Conservation (phyloP, 2,113 vertebrate genomes). For the Montifringilla adamsi region DNA sequence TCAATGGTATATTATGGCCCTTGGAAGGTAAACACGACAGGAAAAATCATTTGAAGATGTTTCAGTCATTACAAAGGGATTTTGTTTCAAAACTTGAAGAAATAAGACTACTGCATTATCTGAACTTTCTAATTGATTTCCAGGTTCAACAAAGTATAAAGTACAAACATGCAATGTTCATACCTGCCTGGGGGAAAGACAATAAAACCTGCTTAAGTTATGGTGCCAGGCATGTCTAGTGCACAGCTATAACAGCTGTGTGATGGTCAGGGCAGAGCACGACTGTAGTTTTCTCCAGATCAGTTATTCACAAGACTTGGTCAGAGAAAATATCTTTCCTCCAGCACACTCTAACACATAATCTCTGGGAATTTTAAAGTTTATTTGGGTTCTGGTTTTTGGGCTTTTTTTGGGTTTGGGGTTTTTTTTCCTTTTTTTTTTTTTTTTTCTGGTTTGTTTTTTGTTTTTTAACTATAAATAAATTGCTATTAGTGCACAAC, state of each 20-base stretch:
- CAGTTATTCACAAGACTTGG: neutral
- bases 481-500: rapidly evolving
- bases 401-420: rapidly evolving
- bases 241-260: neutral
- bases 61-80: neutral
- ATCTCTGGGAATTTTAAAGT: neutral
- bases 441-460: neutral
- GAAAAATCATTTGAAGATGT: neutral
- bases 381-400: neutral
- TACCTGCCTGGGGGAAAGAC: neutral
- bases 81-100: constrained; percentile 20
- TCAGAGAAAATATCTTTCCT: neutral
- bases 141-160: neutral
- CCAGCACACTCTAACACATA: neutral
- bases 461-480: neutral
- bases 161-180: neutral
- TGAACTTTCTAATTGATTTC: constrained; percentile 31
- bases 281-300: neutral
- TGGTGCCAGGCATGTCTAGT: neutral
- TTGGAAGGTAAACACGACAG: constrained; percentile 10
- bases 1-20: neutral
- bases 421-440: neutral
- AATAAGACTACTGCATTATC: neutral
- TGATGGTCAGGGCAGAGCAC: neutral
- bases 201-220: neutral